A percentile compares a stretch with the other conserved stretches of the same genome.
Evolutionary conservation across 2,113 vertebrate genomes (phyloP).

Genomic region (Petroica traversi): DNA sequence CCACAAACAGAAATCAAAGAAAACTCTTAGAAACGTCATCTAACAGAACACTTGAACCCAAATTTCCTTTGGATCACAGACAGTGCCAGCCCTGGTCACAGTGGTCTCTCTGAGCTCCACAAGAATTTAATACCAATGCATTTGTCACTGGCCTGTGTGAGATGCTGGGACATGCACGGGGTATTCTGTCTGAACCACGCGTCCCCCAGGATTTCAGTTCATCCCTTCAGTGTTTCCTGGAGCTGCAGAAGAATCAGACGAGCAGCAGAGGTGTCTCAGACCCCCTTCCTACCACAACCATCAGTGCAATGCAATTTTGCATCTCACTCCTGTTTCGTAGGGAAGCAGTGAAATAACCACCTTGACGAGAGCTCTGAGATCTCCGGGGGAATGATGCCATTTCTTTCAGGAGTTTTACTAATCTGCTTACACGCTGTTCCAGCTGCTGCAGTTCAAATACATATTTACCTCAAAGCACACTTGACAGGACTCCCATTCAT

Average conservation of each 20-base stretch:
- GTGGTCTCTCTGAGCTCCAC: neutral
- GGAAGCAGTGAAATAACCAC: neutral
- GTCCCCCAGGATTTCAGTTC: neutral
- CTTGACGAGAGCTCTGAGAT: neutral
- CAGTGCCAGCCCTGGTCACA: neutral
- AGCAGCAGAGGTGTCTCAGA: fast-evolving
- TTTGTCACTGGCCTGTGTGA: neutral
- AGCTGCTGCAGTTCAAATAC: neutral
- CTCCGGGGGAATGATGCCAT: neutral
- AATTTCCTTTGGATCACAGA: neutral
- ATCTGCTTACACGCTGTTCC: neutral
- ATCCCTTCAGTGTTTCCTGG: neutral
- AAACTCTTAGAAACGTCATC: neutral
- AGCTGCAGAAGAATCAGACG: neutral
- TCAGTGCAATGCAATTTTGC: neutral
- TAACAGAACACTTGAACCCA: neutral
- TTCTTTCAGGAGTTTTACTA: neutral
- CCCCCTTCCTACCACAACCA: neutral
- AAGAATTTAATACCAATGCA: neutral
- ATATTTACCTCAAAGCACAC: neutral
- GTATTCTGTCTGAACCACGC: neutral
- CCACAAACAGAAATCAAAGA: neutral
- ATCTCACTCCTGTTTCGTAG: neutral
- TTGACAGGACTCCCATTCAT: neutral
- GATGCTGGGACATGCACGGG: neutral